Evolutionary conservation across 2,113 vertebrate species (phyloP), one percentile per base, ranked within the genome.

Genomic region (Sterna hirundo): DNA sequence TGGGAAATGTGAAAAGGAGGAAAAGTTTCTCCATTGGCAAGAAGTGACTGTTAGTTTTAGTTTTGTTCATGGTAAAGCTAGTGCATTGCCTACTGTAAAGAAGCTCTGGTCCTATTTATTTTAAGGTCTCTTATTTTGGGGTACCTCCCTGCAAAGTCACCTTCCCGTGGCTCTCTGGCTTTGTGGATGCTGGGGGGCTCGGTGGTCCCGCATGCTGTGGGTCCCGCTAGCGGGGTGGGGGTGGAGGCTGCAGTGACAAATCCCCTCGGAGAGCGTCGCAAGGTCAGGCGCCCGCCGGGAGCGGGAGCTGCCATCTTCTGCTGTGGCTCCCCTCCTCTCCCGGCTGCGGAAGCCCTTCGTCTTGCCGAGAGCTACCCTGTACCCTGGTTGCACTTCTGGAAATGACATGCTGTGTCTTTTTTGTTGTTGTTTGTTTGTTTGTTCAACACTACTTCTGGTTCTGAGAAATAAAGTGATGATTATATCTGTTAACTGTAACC

Each of bases 241-340:
- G 70, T 15, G 44, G 94, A 91, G 86, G 81, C 61, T 90, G 95
- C 42, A 0, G 93, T 87, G 94, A 66, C 52, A 65, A 82, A 96
- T 97, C 88, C 91, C 90, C 62, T 94, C 44, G 7, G 94, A 95
- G 93, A 94, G 89, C 91, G 22, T 93, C 13, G 90, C 95, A 97
- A 96, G 96, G 95, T 96, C 95, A 95, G 92, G 93, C 49, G 49
- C 84, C 88, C 10, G 83, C 96, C 6, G 47, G 83, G 93, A 95
- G 95, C 5, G 34, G 95, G 93, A 96, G 94, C 91, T 94, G 93
- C 96, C 94, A 91, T 96, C 90, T 95, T 95, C 93, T 96, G 84
- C 92, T 2, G 18, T 54, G 64, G 74, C 61, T 88, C 78, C 58
- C 60, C 65, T 91, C 51, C 80, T 82, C 65, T 87, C 88, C 66